phyloP scores from a whole-genome alignment of 2,888 invertebrate species.

The Parnassius glacialis region DNA sequence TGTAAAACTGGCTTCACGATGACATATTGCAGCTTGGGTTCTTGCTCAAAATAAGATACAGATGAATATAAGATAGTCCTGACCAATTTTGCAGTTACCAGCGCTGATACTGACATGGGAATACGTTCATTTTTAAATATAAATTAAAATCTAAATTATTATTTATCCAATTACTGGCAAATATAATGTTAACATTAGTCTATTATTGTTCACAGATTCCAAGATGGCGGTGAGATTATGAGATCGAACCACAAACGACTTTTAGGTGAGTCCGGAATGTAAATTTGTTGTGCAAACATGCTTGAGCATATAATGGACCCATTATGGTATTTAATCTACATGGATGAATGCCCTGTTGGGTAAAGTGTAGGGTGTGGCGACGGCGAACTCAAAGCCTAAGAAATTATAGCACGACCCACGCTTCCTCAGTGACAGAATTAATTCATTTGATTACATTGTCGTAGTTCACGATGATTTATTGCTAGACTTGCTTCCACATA shows the following conservation, averaged over 20 bases:
- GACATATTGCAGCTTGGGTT: too few relatives aligned
- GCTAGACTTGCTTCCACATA: slow-evolving; percentile 42
- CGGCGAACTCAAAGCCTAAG: slow-evolving; percentile 39
- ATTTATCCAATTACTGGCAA: slow-evolving; percentile 16
- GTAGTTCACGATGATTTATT: slow-evolving; percentile 54
- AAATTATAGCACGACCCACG: slow-evolving; percentile 61
- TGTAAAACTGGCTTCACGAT: too few relatives aligned
- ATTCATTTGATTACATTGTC: slow-evolving; percentile 63
- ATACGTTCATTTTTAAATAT: not conserved
- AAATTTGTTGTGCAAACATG: slow-evolving; percentile 49
- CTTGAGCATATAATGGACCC: slow-evolving; percentile 49
- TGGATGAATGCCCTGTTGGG: slow-evolving; percentile 51
- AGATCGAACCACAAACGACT: slow-evolving; percentile 51
- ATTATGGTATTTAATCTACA: slow-evolving; percentile 54
- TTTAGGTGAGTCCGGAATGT: slow-evolving; percentile 66
- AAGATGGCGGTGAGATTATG: slow-evolving; percentile 69
- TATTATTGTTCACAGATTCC: slow-evolving; percentile 61
- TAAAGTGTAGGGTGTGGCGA: slow-evolving; percentile 56
- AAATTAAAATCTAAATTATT: not conserved
- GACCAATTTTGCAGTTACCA: too few relatives aligned
- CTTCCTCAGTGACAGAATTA: slow-evolving; percentile 47
- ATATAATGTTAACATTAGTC: slow-evolving; percentile 29
- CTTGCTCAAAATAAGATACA: too few relatives aligned
- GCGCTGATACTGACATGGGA: too few relatives aligned
- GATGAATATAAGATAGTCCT: too few relatives aligned